Base-by-base conservation (phyloP, 1,140 invertebrate genomes). In the Scaptodrosophila lebanonensis region DNA sequence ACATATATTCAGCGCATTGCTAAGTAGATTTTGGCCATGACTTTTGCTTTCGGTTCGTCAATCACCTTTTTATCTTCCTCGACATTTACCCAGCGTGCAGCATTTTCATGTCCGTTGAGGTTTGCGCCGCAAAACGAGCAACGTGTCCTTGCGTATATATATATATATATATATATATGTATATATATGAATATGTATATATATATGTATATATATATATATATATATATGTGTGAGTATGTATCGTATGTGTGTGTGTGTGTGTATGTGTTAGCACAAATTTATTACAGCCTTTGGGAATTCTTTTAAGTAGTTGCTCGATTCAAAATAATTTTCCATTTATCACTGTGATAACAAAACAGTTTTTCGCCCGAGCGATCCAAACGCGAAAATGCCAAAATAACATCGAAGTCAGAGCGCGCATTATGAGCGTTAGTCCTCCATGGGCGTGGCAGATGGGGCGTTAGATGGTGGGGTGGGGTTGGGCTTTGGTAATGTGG, bases 311-410 rank as follows among this genome's bases (percentile, higher is more conserved):
- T 83, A 83, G 76, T 83, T 83, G 66, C 76, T 77, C 76, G 76
- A 83, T 83, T 83, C 76, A 75, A 83, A 83, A 83, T 83, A 83
- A 83, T 83, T 83, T 83, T 83, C 76, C 76, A 83, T 83, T 83
- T 83, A 83, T 83, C 76, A 83, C 76, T 65, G 71, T 83, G 75
- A 82, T 82, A 82, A 82, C 75, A 82, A 82, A 77, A 83, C 76
- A 83, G 76, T 83, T 76, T 58, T 53, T 67, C 48, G 40, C 60
- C 53, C 48, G 35, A 47, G 22, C 22, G 22, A 25, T 25, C 50
- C 36, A 45, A 65, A 53, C 65, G 66, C 75, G 76, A 83, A 76
- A 83, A 76, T 82, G 77, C 76, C 76, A 65, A 83, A 76, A 73
- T 82, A 82, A 82, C 69, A 75, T 66, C 65, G 59, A 39, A 38